Evolutionary conservation across 2,888 invertebrate species (phyloP).

Genomic region (Cryptops parisi): DNA sequence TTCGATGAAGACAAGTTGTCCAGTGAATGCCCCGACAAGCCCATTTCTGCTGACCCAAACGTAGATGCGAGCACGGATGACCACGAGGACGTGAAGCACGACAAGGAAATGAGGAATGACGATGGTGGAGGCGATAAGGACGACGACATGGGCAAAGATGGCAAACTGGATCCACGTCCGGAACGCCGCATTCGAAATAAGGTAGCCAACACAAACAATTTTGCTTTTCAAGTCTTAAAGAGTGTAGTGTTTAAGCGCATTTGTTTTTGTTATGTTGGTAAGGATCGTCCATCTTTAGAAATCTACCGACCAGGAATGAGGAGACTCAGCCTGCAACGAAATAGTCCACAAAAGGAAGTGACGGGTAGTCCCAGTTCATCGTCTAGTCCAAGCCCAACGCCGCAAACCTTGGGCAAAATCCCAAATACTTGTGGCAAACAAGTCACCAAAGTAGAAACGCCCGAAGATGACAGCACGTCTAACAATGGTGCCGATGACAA

Average conservation of each 20-base stretch:
- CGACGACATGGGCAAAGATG: conserved; percentile 7
- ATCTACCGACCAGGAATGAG: conserved; percentile 83
- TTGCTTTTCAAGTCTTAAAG: background rate
- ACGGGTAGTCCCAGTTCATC: conserved; percentile 17
- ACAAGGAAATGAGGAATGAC: conserved; percentile 5
- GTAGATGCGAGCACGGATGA: background rate
- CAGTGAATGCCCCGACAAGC: background rate
- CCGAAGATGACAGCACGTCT: background rate
- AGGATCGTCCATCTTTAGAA: conserved; percentile 78
- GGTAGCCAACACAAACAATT: conserved; percentile 30
- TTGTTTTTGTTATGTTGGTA: conserved; percentile 19
- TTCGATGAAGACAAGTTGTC: background rate
- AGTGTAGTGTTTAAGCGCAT: background rate
- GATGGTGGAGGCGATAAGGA: conserved; percentile 9
- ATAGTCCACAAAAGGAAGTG: conserved; percentile 15
- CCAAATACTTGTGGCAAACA: background rate
- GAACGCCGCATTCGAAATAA: conserved; percentile 51
- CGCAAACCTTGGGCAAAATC: background rate
- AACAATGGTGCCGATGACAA: too few relatives aligned
- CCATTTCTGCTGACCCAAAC: background rate
- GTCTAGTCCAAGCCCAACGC: conserved; percentile 17
- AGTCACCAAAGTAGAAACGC: background rate
- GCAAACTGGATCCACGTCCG: conserved; percentile 38
- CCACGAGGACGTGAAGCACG: conserved; percentile 1
- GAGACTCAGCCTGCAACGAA: conserved; percentile 36